phyloP scores from a whole-genome alignment of 92 coral and sea anemone genomes.

The Parazoanthus atlanticus region DNA sequence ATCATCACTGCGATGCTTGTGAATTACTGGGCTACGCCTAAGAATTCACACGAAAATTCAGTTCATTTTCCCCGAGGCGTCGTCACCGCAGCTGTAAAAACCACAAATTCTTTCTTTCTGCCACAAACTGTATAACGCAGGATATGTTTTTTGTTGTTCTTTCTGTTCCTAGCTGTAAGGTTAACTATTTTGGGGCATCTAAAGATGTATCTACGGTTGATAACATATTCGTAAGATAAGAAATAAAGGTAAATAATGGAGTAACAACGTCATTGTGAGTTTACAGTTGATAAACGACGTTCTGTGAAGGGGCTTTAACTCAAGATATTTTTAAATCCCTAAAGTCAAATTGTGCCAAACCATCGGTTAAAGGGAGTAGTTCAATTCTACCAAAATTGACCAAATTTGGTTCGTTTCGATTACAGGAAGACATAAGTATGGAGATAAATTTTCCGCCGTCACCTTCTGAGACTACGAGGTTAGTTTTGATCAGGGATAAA shows the following conservation, averaged over 20 bases:
- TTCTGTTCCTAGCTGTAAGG: not conserved
- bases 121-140: not conserved
- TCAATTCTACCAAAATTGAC: not conserved
- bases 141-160: not conserved
- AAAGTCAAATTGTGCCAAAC: not conserved
- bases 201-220: not conserved
- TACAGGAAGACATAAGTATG: not conserved
- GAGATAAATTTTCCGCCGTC: not conserved
- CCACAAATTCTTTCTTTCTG: not conserved
- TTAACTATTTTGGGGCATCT: not conserved
- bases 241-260: not conserved
- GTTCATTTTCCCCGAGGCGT: conserved; percentile 3
- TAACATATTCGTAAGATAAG: not conserved
- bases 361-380: not conserved
- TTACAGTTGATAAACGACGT: not conserved
- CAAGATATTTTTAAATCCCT: not conserved
- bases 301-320: not conserved
- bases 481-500: not conserved
- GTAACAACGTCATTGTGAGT: not conserved
- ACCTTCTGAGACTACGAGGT: not conserved
- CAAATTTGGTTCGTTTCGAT: conserved; percentile 30
- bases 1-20: not conserved
- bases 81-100: not conserved
- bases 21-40: not conserved
- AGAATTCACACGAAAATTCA: not conserved